Percentiles rank a stretch among this genome's conserved stretches.
Evolutionary conservation across 2,797 vertebrate species (phyloP).

Genomic region (Somateria mollissima): DNA sequence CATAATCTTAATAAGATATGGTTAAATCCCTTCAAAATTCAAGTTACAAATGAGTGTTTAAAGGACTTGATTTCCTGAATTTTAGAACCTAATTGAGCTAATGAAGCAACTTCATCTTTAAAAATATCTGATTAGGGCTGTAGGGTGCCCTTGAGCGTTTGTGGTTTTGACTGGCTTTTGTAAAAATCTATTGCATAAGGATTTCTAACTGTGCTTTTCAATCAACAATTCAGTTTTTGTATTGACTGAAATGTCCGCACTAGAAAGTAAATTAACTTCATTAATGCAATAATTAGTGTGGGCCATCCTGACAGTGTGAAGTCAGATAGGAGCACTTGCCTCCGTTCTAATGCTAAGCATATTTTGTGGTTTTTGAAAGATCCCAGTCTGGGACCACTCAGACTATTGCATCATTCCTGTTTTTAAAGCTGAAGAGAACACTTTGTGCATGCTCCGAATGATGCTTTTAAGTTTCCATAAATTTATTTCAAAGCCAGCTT

Average conservation of each 20-base stretch:
- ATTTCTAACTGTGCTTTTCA: neutral
- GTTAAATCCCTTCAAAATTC: neutral
- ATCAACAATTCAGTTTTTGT: neutral
- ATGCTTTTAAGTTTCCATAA: conserved; percentile 30
- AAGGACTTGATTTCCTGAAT: neutral
- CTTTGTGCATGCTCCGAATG: neutral
- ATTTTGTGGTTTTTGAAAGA: conserved; percentile 43
- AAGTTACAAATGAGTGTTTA: neutral
- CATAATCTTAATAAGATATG: neutral
- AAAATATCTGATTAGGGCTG: neutral
- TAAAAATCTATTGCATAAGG: neutral
- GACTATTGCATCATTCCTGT: conserved; percentile 54
- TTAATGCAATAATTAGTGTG: neutral
- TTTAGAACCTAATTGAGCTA: neutral
- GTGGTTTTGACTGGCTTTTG: neutral
- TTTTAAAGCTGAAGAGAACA: conserved; percentile 50
- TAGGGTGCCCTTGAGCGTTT: neutral
- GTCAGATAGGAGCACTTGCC: conserved; percentile 1
- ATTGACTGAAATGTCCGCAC: neutral
- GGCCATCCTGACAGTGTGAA: neutral
- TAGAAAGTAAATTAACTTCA: neutral
- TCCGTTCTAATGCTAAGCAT: conserved; percentile 5
- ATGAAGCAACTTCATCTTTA: neutral
- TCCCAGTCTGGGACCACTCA: conserved; percentile 9
- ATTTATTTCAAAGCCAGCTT: conserved; percentile 32